phyloP scores from a whole-genome alignment of 2,113 vertebrate genomes.

The Cyprinodon brontotheroides region DNA sequence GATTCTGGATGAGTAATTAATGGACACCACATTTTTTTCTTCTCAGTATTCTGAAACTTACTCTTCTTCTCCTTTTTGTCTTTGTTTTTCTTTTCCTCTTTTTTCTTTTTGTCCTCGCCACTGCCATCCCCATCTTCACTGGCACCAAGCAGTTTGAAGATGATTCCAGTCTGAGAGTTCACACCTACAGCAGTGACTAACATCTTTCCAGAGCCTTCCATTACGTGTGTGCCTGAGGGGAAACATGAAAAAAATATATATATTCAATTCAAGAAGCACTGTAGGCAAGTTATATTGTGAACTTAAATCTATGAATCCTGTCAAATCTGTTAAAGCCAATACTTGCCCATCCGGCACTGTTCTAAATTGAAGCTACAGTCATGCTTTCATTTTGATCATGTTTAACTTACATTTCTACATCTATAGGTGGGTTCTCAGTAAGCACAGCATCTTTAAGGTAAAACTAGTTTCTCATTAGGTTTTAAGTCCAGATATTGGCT shows the following conservation, averaged over 20 bases:
- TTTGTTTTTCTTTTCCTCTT: slow-evolving; percentile 64
- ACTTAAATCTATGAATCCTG: not conserved
- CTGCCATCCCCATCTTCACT: slow-evolving; percentile 86
- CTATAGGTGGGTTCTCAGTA: no score
- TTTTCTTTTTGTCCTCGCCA: slow-evolving; percentile 77
- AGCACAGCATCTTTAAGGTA: no score
- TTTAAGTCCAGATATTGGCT: not conserved
- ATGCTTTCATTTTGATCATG: not conserved
- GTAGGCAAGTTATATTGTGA: no score
- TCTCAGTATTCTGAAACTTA: slow-evolving; percentile 36
- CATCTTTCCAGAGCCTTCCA: slow-evolving; percentile 98
- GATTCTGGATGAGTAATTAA: not conserved
- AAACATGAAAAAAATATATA: not conserved
- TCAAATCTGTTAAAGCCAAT: not conserved
- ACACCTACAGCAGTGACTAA: slow-evolving; percentile 93
- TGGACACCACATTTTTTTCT: not conserved
- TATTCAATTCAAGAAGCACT: not conserved
- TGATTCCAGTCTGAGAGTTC: slow-evolving; percentile 98
- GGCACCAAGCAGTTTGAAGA: slow-evolving; percentile 92
- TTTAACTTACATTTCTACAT: not conserved
- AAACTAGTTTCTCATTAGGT: no score
- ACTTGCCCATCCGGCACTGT: not conserved
- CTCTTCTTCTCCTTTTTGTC: slow-evolving; percentile 70
- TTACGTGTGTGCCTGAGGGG: slow-evolving; percentile 92
- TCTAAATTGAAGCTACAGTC: not conserved